Evolutionary conservation across 2,888 invertebrate genomes (phyloP), one percentile per base, ranked within the genome.

Genomic region (Eupithecia pulchellata): DNA sequence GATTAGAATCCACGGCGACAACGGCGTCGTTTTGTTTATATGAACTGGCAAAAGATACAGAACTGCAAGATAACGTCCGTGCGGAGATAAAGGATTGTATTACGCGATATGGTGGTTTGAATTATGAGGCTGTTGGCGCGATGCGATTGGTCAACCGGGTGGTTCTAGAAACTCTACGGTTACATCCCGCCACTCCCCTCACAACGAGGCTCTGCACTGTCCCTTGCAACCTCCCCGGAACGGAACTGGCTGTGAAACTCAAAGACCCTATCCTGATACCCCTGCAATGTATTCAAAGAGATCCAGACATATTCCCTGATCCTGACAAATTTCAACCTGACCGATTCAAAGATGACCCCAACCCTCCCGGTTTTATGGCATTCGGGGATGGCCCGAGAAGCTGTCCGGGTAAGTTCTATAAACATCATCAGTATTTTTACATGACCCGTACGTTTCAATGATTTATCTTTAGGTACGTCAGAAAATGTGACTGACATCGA

Each of bases 341-440:
- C 52, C 85, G 93, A 8, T 93, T 94, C 71, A 81, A 81, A 64
- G 90, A 87, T 6, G 89, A 89, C 75, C 74, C 82, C 27, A 87
- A 85, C 80, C 92, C 91, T 25, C 81, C 87, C 25, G 91, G 87
- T 1, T 93, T 94, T 74, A 77, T 93, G 58, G 90, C 94, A 11
- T 94, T 92, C 67, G 94, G 94, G 1, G 91, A 92, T 69, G 94
- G 94, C 34, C 94, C 93, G 4, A 87, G 93, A 76, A 89, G 87
- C 82, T 94, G 94, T 76, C 93, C 92, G 74, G 94, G 94, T 94
- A 85, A 84, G 85, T 42, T 69, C 32, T 36, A 32, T 69, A 39
- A 25, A 25, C 11, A 52, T 25, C 47, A 25, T 25, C 52, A 13
- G 2, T 47, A 25, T 52, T 52, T 20, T 47, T 20, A 47, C 20